phyloP scores from a whole-genome alignment of 2,113 vertebrate species.

The Carassius carassius region DNA sequence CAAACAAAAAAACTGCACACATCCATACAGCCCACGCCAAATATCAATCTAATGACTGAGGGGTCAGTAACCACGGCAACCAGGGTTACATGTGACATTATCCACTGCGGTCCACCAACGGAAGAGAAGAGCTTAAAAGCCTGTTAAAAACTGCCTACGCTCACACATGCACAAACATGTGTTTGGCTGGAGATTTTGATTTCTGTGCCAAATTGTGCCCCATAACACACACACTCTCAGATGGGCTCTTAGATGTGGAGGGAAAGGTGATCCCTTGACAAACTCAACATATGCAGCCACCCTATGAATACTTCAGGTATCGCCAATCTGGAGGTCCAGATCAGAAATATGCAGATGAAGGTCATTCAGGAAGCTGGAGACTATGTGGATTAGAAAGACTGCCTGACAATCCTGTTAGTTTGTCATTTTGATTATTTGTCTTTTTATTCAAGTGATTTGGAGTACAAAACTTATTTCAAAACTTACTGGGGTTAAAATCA shows the following conservation, averaged over 20 bases:
- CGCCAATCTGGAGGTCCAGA: background rate
- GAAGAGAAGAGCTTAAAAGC: constrained; percentile 41
- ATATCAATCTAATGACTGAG: constrained; percentile 60
- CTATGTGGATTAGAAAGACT: constrained; percentile 20
- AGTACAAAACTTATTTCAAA: background rate
- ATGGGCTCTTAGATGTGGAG: background rate
- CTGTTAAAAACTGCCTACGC: constrained; percentile 41
- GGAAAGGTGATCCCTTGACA: background rate
- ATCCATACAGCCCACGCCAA: constrained; percentile 53
- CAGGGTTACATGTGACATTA: constrained; percentile 46
- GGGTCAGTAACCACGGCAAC: constrained; percentile 55
- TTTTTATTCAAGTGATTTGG: background rate
- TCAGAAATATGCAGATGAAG: background rate
- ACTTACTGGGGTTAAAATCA: background rate
- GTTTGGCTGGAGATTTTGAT: background rate
- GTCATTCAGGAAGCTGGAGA: constrained; percentile 5
- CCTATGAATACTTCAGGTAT: background rate
- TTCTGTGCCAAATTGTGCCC: background rate
- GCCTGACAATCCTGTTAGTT: constrained; percentile 1
- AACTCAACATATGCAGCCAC: background rate
- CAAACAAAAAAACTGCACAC: constrained; percentile 29
- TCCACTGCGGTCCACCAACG: constrained; percentile 7
- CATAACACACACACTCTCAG: background rate
- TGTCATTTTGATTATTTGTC: constrained; percentile 1
- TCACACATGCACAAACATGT: background rate